Base-by-base conservation (phyloP, 2,113 vertebrate genomes). In the Leptosomus discolor region DNA sequence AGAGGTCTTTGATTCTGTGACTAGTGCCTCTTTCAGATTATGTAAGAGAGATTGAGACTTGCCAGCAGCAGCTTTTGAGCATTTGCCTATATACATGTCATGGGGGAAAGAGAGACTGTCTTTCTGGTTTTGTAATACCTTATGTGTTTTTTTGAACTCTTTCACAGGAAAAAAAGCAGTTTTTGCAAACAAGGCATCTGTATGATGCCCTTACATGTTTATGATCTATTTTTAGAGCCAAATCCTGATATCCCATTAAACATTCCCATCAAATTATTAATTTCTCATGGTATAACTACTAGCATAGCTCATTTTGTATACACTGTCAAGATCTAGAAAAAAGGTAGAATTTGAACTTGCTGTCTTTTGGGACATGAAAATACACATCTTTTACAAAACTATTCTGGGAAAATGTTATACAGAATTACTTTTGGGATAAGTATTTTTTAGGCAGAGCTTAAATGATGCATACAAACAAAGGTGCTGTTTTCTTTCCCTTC, bases 81-180 rank as follows among this genome's bases (percentile, higher is more conserved):
- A 71, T 68, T 48, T 81, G 21, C 18, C 37, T 46, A 5, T 23
- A 5, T 53, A 29, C 1, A 1, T 0, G 1, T 67, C 24, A n/a
- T 11, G 27, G 53, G n/a, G 26, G 91, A 69, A 70, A 54, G 12
- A 48, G 26, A 73, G 12, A 34, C 21, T 26, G 11, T 32, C 48
- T 48, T 48, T 69, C 48, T 58, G 27, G 8, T 58, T 77, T 71
- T 77, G 11, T 32, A 43, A 32, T 24, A 58, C 5, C 5, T 81
- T 53, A 17, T 12, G 4, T 2, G 64, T 73, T 61, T 68, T 81
- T 58, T 68, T 12, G 24, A 85, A 73, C 32, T 61, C 19, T 41
- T 57, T 39, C 56, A 74, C 36, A 23, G 39, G 65, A 73, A 65
- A n/a, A 30, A 75, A 75, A 74, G 2, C 17, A 43, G 17, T 65